Evolutionary conservation across 2,113 vertebrate species (phyloP).

Genomic region (Beaufortia kweichowensis): DNA sequence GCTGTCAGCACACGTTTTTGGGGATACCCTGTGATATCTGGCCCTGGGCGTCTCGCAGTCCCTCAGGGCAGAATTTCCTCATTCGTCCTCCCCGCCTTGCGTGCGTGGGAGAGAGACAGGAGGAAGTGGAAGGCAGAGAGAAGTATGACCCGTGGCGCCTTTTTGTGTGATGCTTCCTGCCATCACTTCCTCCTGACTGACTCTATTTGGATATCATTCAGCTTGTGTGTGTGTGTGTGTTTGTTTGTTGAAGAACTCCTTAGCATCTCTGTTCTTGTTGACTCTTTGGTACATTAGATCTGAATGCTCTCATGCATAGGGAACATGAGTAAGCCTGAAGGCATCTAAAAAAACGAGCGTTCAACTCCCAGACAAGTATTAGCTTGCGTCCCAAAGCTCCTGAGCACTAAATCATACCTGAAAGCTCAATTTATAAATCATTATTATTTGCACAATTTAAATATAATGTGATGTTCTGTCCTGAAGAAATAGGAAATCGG

Average conservation of each 20-base stretch:
- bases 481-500: no score
- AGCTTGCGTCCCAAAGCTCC: not conserved
- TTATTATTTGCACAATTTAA: no score
- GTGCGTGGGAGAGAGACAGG: constrained; percentile 49
- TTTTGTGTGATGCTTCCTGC: constrained; percentile 49
- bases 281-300: constrained; percentile 31
- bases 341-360: constrained; percentile 36
- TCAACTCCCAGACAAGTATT: constrained; percentile 9
- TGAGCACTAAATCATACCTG: no score
- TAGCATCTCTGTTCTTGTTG: not conserved
- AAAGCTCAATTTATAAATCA: no score
- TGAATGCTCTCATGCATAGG: constrained; percentile 23
- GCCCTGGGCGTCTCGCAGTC: not conserved
- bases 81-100: constrained; percentile 48
- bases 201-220: constrained; percentile 26
- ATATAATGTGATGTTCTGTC: no score
- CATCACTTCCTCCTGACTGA: constrained; percentile 40
- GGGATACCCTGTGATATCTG: constrained; percentile 35
- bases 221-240: constrained; percentile 20
- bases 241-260: constrained; percentile 3
- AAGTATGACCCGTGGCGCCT: constrained; percentile 55
- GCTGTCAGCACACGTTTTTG: constrained; percentile 14
- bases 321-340: constrained; percentile 31
- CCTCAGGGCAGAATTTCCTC: constrained; percentile 48
- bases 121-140: constrained; percentile 42